Evolutionary conservation across 2,797 vertebrate species (phyloP).

Genomic region (Sebastes umbrosus): DNA sequence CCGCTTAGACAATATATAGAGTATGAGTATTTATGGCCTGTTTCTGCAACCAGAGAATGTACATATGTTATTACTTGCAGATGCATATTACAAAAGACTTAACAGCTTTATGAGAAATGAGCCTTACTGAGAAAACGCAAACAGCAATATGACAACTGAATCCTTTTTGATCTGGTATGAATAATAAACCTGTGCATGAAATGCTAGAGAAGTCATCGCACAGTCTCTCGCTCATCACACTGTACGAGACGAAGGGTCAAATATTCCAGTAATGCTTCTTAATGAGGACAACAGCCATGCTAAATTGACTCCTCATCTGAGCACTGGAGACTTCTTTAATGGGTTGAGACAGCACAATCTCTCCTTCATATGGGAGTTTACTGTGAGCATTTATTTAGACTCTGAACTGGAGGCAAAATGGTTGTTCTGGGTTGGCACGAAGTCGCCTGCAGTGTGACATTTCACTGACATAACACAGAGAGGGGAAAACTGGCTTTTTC

Average conservation of each 20-base stretch:
- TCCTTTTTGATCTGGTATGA: slow-evolving; percentile 31
- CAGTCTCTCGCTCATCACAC: slow-evolving; percentile 35
- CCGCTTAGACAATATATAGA: background rate
- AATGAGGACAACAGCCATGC: slow-evolving; percentile 55
- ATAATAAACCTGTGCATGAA: slow-evolving; percentile 38
- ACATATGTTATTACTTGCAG: slow-evolving; percentile 24
- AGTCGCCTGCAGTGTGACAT: slow-evolving; percentile 70
- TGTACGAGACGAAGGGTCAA: slow-evolving; percentile 40
- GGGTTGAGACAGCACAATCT: slow-evolving; percentile 34
- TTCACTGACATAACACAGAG: slow-evolving; percentile 69
- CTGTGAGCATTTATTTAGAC: slow-evolving; percentile 62
- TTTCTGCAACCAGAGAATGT: slow-evolving; percentile 1
- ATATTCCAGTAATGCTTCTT: slow-evolving; percentile 43
- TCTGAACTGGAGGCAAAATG: slow-evolving; percentile 73
- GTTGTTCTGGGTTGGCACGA: slow-evolving; percentile 63
- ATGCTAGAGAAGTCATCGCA: slow-evolving; percentile 6
- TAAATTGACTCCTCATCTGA: slow-evolving; percentile 51
- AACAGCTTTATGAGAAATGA: slow-evolving; percentile 28
- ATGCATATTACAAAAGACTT: slow-evolving; percentile 23
- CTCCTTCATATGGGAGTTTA: slow-evolving; percentile 48
- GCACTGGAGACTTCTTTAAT: slow-evolving; percentile 52
- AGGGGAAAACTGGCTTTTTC: slow-evolving; percentile 43
- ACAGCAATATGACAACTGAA: slow-evolving; percentile 47
- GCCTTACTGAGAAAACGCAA: slow-evolving; percentile 33
- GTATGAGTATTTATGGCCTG: background rate